A percentile compares a stretch with the other conserved stretches of the same genome.
Evolutionary conservation across 2,888 invertebrate genomes (phyloP).

Genomic region (Cyclophora punctaria): DNA sequence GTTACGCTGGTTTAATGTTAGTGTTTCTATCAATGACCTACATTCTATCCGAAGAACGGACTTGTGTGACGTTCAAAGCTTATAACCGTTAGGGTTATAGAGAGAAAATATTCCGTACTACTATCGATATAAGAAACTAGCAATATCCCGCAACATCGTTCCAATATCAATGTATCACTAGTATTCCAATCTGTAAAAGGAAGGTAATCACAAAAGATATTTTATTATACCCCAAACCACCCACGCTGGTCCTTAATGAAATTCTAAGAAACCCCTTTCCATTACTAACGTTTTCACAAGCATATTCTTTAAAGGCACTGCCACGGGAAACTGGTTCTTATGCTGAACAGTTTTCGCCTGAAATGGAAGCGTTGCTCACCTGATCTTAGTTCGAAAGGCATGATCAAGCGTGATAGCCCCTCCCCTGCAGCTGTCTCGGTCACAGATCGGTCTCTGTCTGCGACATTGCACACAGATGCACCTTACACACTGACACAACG

Average conservation of each 20-base stretch:
- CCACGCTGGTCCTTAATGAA: conserved; percentile 13
- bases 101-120: no score
- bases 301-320: conserved; percentile 7
- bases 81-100: no score
- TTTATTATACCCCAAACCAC: conserved; percentile 3
- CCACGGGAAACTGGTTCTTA: conserved; percentile 16
- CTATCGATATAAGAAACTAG: background rate
- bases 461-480: conserved; percentile 52
- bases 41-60: no score
- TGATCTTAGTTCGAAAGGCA: conserved; percentile 70
- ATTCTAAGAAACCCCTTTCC: conserved; percentile 19
- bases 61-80: no score
- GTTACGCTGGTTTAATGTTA: no score
- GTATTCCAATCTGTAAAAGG: conserved; percentile 1
- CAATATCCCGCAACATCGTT: background rate
- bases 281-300: conserved; percentile 13
- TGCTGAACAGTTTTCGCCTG: conserved; percentile 15
- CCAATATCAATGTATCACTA: background rate
- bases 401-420: conserved; percentile 60
- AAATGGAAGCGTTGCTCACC: conserved; percentile 51
- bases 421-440: conserved; percentile 47
- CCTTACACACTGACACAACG: conserved; percentile 48
- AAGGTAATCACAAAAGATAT: conserved; percentile 8
- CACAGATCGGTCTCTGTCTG: conserved; percentile 52
- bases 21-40: no score